These are phyloP conservation scores for Spheniscus mendiculus DNA, from an alignment of 2,113 vertebrate species.

Conservation along the genomic window DNA sequence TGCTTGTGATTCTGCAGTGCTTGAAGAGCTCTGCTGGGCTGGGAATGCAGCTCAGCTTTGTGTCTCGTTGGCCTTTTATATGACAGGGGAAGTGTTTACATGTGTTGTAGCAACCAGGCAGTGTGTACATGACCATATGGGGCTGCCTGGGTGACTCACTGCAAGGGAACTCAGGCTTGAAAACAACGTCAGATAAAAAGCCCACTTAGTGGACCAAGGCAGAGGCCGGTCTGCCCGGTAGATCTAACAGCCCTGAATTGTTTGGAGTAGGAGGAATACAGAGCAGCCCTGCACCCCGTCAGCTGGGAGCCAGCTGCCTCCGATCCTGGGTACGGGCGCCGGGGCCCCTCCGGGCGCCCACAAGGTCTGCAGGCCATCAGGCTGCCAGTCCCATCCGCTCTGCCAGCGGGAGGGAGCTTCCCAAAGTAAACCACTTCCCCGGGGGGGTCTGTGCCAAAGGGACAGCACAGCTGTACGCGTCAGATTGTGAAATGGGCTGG, in stretches of 20 bases:
- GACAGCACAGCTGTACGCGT: neutral
- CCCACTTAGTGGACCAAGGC: neutral
- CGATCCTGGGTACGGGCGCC: rapidly evolving
- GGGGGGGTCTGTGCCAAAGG: neutral
- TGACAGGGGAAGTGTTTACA: constrained; percentile 53
- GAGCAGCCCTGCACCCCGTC: neutral
- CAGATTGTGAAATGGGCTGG: neutral
- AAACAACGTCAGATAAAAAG: constrained; percentile 3
- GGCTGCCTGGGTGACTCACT: constrained; percentile 51
- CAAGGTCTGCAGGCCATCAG: neutral
- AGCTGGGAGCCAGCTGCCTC: neutral
- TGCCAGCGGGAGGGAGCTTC: neutral
- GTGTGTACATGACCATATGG: neutral
- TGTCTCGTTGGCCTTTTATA: constrained; percentile 23
- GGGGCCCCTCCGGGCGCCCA: neutral
- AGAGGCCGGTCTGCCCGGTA: neutral
- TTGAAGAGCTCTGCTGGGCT: neutral
- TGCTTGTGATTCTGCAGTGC: neutral
- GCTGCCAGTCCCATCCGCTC: neutral
- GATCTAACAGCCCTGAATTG: neutral
- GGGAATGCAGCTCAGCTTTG: constrained; percentile 35
- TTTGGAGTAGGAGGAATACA: neutral
- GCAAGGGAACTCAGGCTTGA: constrained; percentile 27
- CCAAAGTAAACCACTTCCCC: neutral
- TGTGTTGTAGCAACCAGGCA: constrained; percentile 69